Evolutionary conservation across 2,113 vertebrate genomes (phyloP).

Genomic region (Odontophorus gujanensis): DNA sequence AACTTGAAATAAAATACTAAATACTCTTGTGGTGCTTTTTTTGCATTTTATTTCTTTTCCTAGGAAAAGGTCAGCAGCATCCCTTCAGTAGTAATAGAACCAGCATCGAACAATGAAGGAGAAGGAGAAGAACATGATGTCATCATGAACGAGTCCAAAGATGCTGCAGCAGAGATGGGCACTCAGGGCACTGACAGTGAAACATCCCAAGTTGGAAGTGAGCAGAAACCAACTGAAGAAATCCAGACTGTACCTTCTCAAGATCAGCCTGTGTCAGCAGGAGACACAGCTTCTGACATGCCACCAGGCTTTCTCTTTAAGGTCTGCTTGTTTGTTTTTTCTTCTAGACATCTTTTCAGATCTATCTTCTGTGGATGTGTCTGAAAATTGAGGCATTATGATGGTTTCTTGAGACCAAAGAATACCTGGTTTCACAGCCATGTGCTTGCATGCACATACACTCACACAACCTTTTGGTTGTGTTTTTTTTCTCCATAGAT

Average conservation of each 20-base stretch:
- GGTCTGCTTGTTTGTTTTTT: conserved; percentile 72
- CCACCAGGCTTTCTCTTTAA: conserved; percentile 89
- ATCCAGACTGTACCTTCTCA: background rate
- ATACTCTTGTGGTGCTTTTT: background rate
- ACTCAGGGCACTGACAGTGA: conserved; percentile 15
- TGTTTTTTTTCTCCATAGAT: background rate
- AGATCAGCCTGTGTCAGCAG: conserved; percentile 18
- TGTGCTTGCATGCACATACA: background rate
- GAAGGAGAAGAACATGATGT: conserved; percentile 83
- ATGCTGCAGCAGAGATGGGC: background rate
- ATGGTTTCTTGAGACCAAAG: background rate
- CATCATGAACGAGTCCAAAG: background rate
- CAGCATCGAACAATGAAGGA: conserved; percentile 94
- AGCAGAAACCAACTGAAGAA: conserved; percentile 68
- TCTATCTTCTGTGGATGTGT: background rate
- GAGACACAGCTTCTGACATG: conserved; percentile 57
- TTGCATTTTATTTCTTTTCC: background rate
- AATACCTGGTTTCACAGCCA: background rate
- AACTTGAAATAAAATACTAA: background rate
- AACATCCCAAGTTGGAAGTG: conserved; percentile 38
- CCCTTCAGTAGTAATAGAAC: conserved; percentile 93
- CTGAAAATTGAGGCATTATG: background rate
- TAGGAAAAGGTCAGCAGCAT: conserved; percentile 89
- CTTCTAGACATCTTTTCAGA: background rate
- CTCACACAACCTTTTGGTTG: background rate